phyloP scores from a whole-genome alignment of 2,888 invertebrate species.

The Orthosia gothica region DNA sequence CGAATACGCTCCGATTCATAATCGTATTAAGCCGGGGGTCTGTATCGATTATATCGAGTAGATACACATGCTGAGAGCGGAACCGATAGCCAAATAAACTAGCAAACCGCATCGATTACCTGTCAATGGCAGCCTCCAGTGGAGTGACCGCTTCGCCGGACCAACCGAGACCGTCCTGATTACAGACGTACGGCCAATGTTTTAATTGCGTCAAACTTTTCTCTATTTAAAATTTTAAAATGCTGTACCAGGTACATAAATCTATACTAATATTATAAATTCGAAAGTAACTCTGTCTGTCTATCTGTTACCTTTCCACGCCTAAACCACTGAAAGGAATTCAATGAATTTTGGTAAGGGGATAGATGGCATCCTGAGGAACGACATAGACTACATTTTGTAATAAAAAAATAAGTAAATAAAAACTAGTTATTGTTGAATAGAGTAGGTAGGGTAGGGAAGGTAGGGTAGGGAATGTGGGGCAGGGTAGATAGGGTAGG shows the following conservation, averaged over 20 bases:
- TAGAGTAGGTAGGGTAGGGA: no score
- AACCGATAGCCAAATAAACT: constrained; percentile 91
- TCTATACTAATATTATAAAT: not conserved
- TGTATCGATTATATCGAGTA: constrained; percentile 87
- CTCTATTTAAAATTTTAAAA: constrained; percentile 17
- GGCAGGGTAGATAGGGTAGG: no score
- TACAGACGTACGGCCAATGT: constrained; percentile 46
- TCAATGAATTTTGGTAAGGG: no score
- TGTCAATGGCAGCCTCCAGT: constrained; percentile 86
- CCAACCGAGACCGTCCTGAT: constrained; percentile 75
- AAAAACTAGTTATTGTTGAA: no score
- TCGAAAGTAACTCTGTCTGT: no score
- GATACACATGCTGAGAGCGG: constrained; percentile 87
- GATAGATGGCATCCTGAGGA: no score
- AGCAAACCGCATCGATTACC: constrained; percentile 90
- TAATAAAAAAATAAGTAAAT: no score
- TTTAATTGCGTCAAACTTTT: constrained; percentile 45
- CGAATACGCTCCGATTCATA: constrained; percentile 83
- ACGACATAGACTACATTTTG: no score
- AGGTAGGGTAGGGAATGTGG: no score
- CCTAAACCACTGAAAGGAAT: no score
- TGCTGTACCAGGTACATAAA: not conserved
- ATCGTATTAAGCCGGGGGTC: constrained; percentile 80
- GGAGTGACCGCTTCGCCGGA: constrained; percentile 84
- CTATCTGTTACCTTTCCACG: no score